A percentile compares a stretch with the other conserved stretches of the same genome.
Evolutionary conservation across 2,888 invertebrate genomes (phyloP).

Genomic region (Amblyteles armatorius): DNA sequence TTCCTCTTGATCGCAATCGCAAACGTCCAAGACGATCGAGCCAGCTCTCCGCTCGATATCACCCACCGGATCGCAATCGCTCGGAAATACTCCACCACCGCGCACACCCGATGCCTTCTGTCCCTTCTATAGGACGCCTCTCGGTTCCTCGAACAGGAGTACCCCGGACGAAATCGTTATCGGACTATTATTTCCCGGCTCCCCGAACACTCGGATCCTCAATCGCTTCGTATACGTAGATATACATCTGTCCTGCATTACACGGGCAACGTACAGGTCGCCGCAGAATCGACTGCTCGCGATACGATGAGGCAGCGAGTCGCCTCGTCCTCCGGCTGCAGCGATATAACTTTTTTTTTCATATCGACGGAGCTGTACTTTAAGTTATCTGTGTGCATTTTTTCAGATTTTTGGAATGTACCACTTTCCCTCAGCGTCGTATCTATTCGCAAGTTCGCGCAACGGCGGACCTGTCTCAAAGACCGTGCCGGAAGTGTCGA

Average conservation of each 20-base stretch:
- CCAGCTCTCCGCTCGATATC: constrained; percentile 16
- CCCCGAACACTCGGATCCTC: constrained; percentile 31
- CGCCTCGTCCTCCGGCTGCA: background rate
- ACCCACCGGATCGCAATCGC: constrained; percentile 36
- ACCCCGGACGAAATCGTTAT: constrained; percentile 34
- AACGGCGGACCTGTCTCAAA: background rate
- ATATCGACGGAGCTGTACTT: too few relatives aligned
- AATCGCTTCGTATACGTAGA: constrained; percentile 16
- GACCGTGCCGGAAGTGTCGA: background rate
- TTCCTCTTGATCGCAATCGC: constrained; percentile 41
- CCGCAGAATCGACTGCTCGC: background rate
- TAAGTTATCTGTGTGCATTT: too few relatives aligned
- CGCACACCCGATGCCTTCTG: background rate
- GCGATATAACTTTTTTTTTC: background rate
- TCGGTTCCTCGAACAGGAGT: constrained; percentile 10
- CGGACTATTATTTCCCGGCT: constrained; percentile 13
- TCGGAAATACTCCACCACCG: constrained; percentile 2
- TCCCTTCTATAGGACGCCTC: background rate
- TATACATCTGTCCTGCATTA: constrained; percentile 10
- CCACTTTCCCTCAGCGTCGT: too few relatives aligned
- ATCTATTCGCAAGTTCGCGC: background rate
- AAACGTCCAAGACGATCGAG: constrained; percentile 19
- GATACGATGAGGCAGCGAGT: background rate
- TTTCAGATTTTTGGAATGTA: too few relatives aligned
- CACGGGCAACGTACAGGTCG: background rate